Evolutionary conservation across 2,888 invertebrate genomes (phyloP), one percentile per base, ranked within the genome.

Genomic region (Trichacis sp.): DNA sequence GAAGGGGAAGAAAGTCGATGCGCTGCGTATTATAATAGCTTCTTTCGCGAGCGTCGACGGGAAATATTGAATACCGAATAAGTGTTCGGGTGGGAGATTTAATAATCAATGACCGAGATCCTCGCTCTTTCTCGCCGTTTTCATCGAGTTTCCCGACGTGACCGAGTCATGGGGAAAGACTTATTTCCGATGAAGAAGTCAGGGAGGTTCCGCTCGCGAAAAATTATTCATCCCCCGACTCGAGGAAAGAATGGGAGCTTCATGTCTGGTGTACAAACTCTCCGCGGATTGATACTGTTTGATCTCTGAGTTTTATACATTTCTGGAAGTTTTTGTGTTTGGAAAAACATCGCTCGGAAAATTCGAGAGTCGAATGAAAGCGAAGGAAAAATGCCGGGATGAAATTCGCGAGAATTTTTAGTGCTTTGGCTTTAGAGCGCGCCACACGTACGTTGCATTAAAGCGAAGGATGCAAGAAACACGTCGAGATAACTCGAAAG

Each of bases 41-140:
- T 17, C 17, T 11, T 11, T 4, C 42, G 40, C 49, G 24, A 24
- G 54, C 43, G 42, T 43, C 19, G 60, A 57, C 24, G 53, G 62
- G 54, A 66, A 67, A 69, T 69, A 69, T 69, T 69, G 64, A 65
- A 69, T 69, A 65, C 65, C 65, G 57, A 65, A 64, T 57, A 64
- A 64, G 62, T 62, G 58, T 64, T 59, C 56, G 59, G 54, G 52
- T 38, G 64, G 56, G 58, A 62, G 62, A 67, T 69, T 69, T 59
- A 69, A 67, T 69, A 64, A 69, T 63, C 67, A 67, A 67, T 63
- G 59, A 60, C 53, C 62, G 58, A 64, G 61, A 69, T 55, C 62
- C 59, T 36, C 40, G 47, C 61, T 36, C 53, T 58, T 65, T 56
- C 43, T 56, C 49, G 57, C 48, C 58, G 47, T 55, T 33, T 33